A percentile compares a stretch with the other conserved stretches of the same genome.
phyloP scores from a whole-genome alignment of 2,113 vertebrate species.

The Antechinus stuartii region DNA sequence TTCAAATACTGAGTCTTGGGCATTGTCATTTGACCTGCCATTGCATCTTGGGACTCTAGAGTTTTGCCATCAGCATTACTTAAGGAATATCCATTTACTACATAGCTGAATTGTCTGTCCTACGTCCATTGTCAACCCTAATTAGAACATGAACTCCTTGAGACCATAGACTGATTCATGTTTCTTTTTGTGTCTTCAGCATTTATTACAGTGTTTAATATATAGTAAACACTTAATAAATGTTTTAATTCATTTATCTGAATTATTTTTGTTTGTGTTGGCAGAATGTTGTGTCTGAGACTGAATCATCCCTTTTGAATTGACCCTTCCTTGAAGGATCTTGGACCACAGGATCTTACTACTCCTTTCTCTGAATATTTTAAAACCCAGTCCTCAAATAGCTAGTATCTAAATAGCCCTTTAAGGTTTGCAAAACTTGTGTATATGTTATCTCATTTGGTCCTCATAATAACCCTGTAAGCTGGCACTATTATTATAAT shows the following conservation, averaged over 20 bases:
- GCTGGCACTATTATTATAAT: not conserved
- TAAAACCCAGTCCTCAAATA: not conserved
- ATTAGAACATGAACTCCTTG: not conserved
- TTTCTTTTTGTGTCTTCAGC: not conserved
- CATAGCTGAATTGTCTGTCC: not conserved
- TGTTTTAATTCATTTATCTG: not conserved
- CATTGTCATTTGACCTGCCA: not conserved
- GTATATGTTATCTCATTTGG: not conserved
- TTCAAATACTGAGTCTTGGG: not conserved
- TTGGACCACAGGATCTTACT: not conserved
- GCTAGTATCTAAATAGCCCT: not conserved
- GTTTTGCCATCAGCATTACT: not conserved
- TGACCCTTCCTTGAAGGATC: not conserved
- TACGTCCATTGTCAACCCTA: not conserved
- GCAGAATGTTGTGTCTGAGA: not conserved
- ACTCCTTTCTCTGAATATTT: not conserved
- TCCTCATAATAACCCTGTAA: not conserved
- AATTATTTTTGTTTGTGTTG: not conserved
- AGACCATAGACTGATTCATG: not conserved
- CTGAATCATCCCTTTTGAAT: not conserved
- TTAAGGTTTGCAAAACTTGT: not conserved
- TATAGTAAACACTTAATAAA: not conserved
- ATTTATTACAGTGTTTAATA: not conserved
- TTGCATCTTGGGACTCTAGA: not conserved
- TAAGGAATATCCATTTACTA: not conserved